Evolutionary conservation across 2,113 vertebrate genomes (phyloP).

Genomic region (Tetraodon nigroviridis): DNA sequence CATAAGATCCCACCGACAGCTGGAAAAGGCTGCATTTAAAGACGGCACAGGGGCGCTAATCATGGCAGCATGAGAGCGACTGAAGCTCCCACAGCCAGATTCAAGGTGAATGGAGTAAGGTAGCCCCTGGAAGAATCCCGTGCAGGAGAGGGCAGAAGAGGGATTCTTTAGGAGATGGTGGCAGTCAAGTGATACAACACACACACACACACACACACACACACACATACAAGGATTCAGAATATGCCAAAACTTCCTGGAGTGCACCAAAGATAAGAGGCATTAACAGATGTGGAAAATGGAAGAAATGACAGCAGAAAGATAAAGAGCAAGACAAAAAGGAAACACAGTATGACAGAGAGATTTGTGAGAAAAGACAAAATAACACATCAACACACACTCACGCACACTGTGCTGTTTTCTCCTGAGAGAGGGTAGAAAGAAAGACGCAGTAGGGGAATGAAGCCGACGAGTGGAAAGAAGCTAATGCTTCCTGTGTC

Average conservation of each 20-base stretch:
- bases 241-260: conserved; percentile 35
- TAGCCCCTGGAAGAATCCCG: no score
- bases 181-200: neutral
- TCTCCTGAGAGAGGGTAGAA: conserved; percentile 33
- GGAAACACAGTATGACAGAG: conserved; percentile 34
- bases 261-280: conserved; percentile 40
- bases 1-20: no score
- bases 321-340: conserved; percentile 1
- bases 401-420: conserved; percentile 13
- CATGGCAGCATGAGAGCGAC: no score
- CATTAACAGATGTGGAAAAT: conserved; percentile 26
- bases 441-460: conserved; percentile 17
- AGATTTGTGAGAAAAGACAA: conserved; percentile 32
- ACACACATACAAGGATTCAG: neutral
- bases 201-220: neutral
- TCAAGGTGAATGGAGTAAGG: no score
- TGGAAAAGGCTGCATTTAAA: no score
- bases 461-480: conserved; percentile 32
- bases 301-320: conserved; percentile 47
- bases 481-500: conserved; percentile 26
- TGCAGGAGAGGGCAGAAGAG: no score
- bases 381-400: conserved; percentile 24
- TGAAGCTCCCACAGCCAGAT: no score
- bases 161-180: no score
- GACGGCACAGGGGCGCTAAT: no score